Evolutionary conservation across 2,113 vertebrate genomes (phyloP), one percentile per base, ranked within the genome.

Genomic region (Heterotis niloticus): DNA sequence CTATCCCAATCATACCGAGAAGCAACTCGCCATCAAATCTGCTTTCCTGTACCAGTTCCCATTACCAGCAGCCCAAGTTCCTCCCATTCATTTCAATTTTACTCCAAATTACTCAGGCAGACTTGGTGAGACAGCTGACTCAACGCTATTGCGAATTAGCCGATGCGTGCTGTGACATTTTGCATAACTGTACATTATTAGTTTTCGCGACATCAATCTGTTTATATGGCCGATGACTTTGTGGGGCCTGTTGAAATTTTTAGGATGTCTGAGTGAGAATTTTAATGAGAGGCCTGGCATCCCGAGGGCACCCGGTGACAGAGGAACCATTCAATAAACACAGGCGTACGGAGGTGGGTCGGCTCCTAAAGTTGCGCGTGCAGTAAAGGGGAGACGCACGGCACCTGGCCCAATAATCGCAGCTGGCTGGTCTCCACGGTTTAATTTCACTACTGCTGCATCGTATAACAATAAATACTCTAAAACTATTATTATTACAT

Each of bases 61-160:
- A n/a, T 72, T 57, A 57, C 28, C 51, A 51, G 18, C 16, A 74
- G 26, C 71, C 54, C 71, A 74, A 74, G 3, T 57, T n/a, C 23
- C 52, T 23, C 57, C 12, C 54, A 72, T 72, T 20, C n/a, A 52
- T 74, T 74, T 26, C 24, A 74, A 28, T 51, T 44, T 28, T 23
- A 54, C 71, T 23, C 56, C 14, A 0, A 54, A 74, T 74, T 51
- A 18, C 56, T 14, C 57, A 54, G 18, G 23, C 24, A 13, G n/a
- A 59, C 57, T 57, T 59, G 9, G 0, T n/a, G 9, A 28, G 54
- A 59, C 16, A 18, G 14, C 52, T 24, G 71, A 59, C 71, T 20
- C 23, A 59, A 74, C n/a, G 71, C 54, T 59, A 74, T 74, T 57
- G 57, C 52, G 57, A 74, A 74, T 54, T 74, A 51, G 24, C 71